Conservation (phyloP, 2,113 vertebrate species). For the Notiomystis cincta region DNA sequence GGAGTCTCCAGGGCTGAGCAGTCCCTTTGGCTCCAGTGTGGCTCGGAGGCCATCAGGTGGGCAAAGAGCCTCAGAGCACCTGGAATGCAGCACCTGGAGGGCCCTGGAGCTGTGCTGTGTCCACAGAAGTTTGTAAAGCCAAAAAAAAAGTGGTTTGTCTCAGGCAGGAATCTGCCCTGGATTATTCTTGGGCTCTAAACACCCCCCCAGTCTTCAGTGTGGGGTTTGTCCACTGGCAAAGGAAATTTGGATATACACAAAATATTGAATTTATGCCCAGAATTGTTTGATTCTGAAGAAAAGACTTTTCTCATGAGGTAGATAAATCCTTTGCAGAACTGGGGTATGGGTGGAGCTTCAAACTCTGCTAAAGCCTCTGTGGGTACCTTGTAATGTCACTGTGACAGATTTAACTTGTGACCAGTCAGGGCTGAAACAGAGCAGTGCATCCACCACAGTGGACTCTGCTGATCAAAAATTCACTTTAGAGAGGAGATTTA, state of each 20-base stretch:
- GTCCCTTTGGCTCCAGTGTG: background rate
- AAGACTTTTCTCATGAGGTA: rapidly evolving
- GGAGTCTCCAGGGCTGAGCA: background rate
- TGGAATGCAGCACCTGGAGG: background rate
- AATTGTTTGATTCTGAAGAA: background rate
- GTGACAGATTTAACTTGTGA: background rate
- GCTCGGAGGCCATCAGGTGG: constrained; percentile 13
- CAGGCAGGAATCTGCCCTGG: background rate
- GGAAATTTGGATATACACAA: background rate
- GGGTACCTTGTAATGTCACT: background rate
- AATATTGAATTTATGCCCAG: background rate
- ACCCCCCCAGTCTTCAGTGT: rapidly evolving
- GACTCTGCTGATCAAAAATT: rapidly evolving
- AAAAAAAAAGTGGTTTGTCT: background rate
- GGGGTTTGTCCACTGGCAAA: background rate
- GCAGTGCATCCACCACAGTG: rapidly evolving
- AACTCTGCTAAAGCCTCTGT: background rate
- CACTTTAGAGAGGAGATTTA: background rate
- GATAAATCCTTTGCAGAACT: background rate
- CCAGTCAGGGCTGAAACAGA: background rate
- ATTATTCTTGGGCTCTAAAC: background rate
- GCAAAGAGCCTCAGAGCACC: constrained; percentile 11
- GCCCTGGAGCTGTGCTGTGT: rapidly evolving
- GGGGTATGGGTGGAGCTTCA: background rate
- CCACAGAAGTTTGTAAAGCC: background rate